Conservation (phyloP, 2,113 vertebrate species). For the Ptilonorhynchus violaceus region DNA sequence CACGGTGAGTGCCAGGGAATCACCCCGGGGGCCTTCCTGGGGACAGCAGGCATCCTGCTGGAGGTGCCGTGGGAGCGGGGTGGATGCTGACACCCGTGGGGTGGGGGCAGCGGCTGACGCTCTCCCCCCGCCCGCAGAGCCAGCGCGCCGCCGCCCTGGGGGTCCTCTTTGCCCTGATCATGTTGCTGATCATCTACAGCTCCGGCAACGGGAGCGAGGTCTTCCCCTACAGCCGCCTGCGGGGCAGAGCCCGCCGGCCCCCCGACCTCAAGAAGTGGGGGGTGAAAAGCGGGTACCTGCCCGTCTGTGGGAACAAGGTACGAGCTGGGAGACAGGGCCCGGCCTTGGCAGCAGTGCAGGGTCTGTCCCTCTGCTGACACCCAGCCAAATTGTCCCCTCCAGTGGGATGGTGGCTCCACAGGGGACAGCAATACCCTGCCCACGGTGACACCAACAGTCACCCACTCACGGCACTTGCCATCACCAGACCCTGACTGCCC, state of each 20-base stretch:
- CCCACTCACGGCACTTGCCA: fast-evolving
- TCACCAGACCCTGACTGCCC: slow-evolving; percentile 83
- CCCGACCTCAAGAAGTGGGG: slow-evolving; percentile 86
- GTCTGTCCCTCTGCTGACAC: not conserved
- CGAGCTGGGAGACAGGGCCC: fast-evolving
- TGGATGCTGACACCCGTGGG: not conserved
- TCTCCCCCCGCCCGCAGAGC: slow-evolving; percentile 68
- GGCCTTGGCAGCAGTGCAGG: fast-evolving
- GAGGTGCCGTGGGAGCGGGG: not conserved
- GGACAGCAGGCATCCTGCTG: not conserved
- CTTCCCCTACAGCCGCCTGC: slow-evolving; percentile 69
- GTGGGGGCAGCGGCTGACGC: not conserved
- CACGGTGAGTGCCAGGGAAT: slow-evolving; percentile 58
- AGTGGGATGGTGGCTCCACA: fast-evolving
- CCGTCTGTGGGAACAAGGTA: slow-evolving; percentile 90
- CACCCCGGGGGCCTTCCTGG: not conserved
- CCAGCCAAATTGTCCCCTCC: not conserved
- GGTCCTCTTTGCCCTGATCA: slow-evolving; percentile 85
- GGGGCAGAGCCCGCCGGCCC: slow-evolving; percentile 57
- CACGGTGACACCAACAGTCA: not conserved
- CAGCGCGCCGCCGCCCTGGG: slow-evolving; percentile 85
- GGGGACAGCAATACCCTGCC: not conserved
- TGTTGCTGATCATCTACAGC: slow-evolving; percentile 91
- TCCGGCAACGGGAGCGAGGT: slow-evolving; percentile 83
- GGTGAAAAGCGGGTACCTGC: slow-evolving; percentile 78